Base-by-base conservation (phyloP, 2,797 vertebrate genomes). In the Kryptolebias ocellatus region DNA sequence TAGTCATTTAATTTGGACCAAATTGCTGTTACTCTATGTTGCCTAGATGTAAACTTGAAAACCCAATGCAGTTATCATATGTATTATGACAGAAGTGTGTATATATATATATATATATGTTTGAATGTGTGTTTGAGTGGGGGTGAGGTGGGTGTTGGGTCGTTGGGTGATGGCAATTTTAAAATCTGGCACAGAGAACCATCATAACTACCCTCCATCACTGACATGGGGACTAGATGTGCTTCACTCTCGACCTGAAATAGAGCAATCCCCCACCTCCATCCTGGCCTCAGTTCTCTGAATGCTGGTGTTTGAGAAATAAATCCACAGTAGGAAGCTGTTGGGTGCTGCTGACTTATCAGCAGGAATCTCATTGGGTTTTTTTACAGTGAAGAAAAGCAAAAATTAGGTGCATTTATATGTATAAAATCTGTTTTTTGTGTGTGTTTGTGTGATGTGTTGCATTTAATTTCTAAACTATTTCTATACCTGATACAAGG, bases 281-380 rank as follows among this genome's bases (percentile, higher is more conserved):
- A 73, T 14, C 62, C 31, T 53, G 55, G 67, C 63, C 70, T 74
- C 71, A 42, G 62, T 70, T 39, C 64, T 55, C 57, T 29, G 64
- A 81, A 55, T 67, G 69, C 77, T 81, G 76, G 61, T 80, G 78
- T 80, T 66, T 20, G 57, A 57, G 79, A 79, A 85, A 86, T 86
- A 84, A 86, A 89, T 88, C 83, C 70, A 29, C 44, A 51, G 59
- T 49, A 11, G 11, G 49, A 66, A 62, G 64, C 72, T 69, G 80
- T 45, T 68, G 52, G 72, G 11, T 54, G 68, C 73, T 74, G 80
- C 84, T 78, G 85, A 86, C 78, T 81, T 83, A 85, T 84, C 79
- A 86, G 78, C 76, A 46, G 53, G 73, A 65, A 52, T 62, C 73
- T 51, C 61, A 60, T 80, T 86, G 64, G 8, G 20, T 24, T 39